phyloP scores from a whole-genome alignment of 2,797 vertebrate genomes.

The Pyrocephalus nanus region DNA sequence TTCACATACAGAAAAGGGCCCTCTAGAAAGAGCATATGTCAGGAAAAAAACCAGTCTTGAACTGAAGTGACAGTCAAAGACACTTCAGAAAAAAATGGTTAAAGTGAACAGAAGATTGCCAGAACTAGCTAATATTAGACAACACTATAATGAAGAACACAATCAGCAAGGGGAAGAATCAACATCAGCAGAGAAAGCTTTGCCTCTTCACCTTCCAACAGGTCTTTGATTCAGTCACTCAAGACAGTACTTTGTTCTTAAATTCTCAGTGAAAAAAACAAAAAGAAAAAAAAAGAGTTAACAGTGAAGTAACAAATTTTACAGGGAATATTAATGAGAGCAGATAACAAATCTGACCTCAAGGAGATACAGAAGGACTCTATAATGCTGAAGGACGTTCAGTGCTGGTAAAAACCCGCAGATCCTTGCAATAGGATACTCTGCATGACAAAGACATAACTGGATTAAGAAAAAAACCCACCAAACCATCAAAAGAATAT shows the following conservation, averaged over 20 bases:
- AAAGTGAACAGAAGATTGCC: neutral
- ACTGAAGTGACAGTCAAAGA: neutral
- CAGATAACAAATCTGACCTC: neutral
- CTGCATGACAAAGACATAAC: neutral
- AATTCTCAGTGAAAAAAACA: neutral
- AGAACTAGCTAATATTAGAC: neutral
- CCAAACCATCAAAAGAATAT: neutral
- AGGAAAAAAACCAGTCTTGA: accelerated
- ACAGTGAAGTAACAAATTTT: neutral
- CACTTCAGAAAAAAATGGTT: neutral
- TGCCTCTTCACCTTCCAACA: neutral
- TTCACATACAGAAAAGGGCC: neutral
- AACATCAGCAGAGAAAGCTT: neutral
- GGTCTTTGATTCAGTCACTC: neutral
- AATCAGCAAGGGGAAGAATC: neutral
- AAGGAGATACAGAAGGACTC: neutral
- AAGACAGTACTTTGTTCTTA: neutral
- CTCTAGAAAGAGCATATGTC: accelerated
- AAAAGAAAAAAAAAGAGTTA: neutral
- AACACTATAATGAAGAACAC: neutral
- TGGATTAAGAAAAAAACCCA: neutral
- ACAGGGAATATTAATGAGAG: neutral
- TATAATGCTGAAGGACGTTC: neutral
- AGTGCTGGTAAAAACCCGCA: neutral
- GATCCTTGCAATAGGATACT: neutral